These are phyloP conservation scores for Athetis lepigone DNA, from an alignment of 2,888 invertebrate genomes.

Conservation along the genomic window DNA sequence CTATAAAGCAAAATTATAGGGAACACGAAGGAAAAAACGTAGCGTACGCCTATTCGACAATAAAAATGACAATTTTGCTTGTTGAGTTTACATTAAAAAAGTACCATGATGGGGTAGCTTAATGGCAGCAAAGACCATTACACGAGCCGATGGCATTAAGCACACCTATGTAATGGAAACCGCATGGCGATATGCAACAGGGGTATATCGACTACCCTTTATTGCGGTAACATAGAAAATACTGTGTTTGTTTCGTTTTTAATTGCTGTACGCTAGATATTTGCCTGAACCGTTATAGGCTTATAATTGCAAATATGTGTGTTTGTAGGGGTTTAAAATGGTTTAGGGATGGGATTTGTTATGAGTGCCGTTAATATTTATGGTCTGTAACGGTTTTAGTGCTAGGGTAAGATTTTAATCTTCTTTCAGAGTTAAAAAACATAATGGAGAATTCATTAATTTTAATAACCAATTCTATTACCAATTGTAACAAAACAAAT, in stretches of 20 bases:
- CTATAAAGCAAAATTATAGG: conserved; percentile 82
- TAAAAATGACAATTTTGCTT: conserved; percentile 83
- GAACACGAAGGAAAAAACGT: conserved; percentile 73
- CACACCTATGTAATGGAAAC: conserved; percentile 86
- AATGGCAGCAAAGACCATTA: conserved; percentile 86
- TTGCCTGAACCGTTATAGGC: conserved; percentile 21
- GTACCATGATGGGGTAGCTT: conserved; percentile 79
- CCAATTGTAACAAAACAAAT: neutral
- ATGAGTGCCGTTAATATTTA: conserved; percentile 9
- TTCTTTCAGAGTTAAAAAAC: neutral
- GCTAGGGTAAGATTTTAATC: neutral
- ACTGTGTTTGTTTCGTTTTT: conserved; percentile 59
- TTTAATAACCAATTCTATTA: neutral
- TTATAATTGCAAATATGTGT: conserved; percentile 45
- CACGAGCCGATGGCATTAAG: conserved; percentile 80
- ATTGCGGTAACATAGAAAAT: conserved; percentile 63
- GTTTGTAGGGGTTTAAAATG: conserved; percentile 19
- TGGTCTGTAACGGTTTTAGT: too few relatives aligned
- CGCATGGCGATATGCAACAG: conserved; percentile 81
- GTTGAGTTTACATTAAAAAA: conserved; percentile 85
- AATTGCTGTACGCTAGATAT: conserved; percentile 57
- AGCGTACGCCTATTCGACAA: conserved; percentile 80
- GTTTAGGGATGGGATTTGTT: conserved; percentile 5
- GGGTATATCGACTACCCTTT: conserved; percentile 72
- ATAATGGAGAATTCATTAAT: neutral